Conservation (phyloP, 2,113 vertebrate genomes). For the Hemiscyllium ocellatum region DNA sequence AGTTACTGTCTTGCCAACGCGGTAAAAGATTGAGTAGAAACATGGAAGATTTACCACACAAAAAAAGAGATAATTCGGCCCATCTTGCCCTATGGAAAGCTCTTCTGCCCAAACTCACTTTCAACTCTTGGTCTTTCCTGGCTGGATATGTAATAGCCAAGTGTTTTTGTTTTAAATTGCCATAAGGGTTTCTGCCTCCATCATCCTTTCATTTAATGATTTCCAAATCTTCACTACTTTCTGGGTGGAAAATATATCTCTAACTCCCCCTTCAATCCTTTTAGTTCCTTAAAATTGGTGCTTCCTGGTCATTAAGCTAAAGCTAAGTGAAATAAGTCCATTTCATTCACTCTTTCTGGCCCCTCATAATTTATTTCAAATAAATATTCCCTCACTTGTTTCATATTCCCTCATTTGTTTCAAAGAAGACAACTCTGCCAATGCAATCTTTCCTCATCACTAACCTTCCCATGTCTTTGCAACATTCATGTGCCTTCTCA, state of each 20-base stretch:
- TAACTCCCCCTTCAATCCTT: too few relatives aligned
- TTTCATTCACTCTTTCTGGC: background rate
- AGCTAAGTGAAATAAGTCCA: too few relatives aligned
- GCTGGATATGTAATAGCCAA: background rate
- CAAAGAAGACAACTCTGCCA: background rate
- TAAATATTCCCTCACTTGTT: background rate
- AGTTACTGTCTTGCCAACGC: background rate
- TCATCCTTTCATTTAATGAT: background rate
- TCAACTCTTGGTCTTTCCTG: background rate
- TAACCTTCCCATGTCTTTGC: background rate
- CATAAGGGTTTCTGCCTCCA: background rate
- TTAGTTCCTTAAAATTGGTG: background rate
- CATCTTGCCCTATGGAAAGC: background rate
- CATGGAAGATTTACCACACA: background rate
- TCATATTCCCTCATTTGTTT: background rate
- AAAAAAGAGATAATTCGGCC: background rate
- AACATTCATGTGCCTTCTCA: background rate
- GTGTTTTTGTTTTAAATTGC: background rate
- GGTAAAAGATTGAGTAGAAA: background rate
- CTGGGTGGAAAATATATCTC: background rate
- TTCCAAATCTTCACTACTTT: background rate
- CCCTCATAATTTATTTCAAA: background rate
- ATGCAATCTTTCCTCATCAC: background rate
- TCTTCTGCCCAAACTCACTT: background rate
- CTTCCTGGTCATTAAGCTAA: too few relatives aligned